Percentiles rank a stretch among this genome's conserved stretches.
phyloP scores from a whole-genome alignment of 2,888 invertebrate species.

The Globia sparganii region DNA sequence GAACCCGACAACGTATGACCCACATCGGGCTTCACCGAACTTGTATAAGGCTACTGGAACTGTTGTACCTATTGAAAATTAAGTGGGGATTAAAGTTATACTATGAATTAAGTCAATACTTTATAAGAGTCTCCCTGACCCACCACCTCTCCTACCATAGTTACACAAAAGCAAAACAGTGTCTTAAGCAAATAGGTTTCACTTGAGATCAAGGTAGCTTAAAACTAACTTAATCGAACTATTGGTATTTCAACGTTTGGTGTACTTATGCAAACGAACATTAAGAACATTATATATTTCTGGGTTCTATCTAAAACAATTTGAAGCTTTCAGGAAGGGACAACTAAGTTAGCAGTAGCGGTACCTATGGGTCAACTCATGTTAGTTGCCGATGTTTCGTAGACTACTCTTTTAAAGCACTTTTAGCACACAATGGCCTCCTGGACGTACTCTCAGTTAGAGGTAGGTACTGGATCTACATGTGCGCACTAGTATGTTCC shows the following conservation, averaged over 20 bases:
- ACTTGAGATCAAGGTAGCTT: neutral
- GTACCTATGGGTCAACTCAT: neutral
- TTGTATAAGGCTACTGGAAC: neutral
- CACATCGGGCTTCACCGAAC: conserved; percentile 58
- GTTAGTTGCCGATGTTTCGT: neutral
- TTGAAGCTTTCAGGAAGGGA: neutral
- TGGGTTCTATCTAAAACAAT: neutral
- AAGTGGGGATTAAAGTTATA: neutral
- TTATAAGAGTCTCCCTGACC: too few relatives aligned
- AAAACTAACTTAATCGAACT: neutral
- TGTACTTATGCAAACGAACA: neutral
- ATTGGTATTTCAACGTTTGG: neutral
- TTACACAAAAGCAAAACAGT: too few relatives aligned
- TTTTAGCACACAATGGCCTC: neutral
- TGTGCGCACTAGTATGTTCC: neutral
- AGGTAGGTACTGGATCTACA: neutral
- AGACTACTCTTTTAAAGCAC: neutral
- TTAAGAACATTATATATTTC: neutral
- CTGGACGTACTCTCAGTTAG: too few relatives aligned
- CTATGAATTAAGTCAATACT: neutral
- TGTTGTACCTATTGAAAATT: neutral
- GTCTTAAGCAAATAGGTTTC: neutral
- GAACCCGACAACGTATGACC: conserved; percentile 70
- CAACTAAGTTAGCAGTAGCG: neutral
- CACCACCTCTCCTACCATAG: neutral